phyloP scores from a whole-genome alignment of 2,888 invertebrate genomes.

The Platycheirus albimanus region DNA sequence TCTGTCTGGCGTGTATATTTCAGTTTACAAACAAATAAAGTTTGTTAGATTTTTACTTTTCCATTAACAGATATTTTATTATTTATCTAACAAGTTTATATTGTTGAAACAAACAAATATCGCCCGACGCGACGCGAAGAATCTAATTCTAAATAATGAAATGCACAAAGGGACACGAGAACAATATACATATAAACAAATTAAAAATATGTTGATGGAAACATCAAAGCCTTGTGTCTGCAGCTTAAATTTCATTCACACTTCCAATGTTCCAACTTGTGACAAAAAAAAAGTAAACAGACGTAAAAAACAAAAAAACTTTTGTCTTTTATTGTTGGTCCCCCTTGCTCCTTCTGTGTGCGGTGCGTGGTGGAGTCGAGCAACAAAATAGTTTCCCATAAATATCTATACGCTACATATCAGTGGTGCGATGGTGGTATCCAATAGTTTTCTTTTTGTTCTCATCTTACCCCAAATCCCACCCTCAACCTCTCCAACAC shows the following conservation, averaged over 20 bases:
- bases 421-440: neutral
- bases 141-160: slow-evolving; percentile 3
- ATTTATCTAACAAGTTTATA: slow-evolving; percentile 50
- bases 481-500: slow-evolving; percentile 19
- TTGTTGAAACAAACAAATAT: slow-evolving; percentile 27
- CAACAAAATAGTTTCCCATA: slow-evolving; percentile 44
- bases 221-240: slow-evolving; percentile 52
- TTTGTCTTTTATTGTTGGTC: slow-evolving; percentile 45
- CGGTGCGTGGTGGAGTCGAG: slow-evolving; percentile 5
- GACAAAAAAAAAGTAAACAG: slow-evolving; percentile 64
- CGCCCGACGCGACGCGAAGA: no score
- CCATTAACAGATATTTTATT: slow-evolving; percentile 48
- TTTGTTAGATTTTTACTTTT: slow-evolving; percentile 21
- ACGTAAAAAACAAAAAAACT: slow-evolving; percentile 45
- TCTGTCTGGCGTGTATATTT: neutral
- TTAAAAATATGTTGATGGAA: slow-evolving; percentile 16
- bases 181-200: neutral
- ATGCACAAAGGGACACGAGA: slow-evolving; percentile 1
- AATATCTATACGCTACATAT: slow-evolving; percentile 1
- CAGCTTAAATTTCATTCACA: slow-evolving; percentile 65
- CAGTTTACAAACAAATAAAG: neutral
- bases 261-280: slow-evolving; percentile 50
- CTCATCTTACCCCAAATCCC: neutral
- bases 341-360: slow-evolving; percentile 26
- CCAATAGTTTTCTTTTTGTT: slow-evolving; percentile 14